Base-by-base conservation (phyloP, 1,140 invertebrate species). In the Macrostomum lignano region DNA sequence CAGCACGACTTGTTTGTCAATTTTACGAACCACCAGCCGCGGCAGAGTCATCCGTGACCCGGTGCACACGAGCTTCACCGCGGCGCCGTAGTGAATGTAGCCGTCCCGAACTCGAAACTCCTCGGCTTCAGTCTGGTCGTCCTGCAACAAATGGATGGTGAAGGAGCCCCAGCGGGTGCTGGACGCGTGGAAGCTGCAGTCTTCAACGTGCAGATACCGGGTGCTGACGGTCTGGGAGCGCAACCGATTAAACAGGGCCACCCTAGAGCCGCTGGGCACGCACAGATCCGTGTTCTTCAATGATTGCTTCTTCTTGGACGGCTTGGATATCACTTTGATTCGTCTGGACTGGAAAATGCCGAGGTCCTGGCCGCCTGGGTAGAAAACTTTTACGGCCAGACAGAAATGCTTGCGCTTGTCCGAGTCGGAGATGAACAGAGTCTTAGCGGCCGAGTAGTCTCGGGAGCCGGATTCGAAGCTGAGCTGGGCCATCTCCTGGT, bases 91-190 rank as follows among this genome's bases (percentile, higher is more conserved):
- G 51, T 96, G 84, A 7, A 98, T 86, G 58, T 93, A 98, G 3
- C 88, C 91, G 60, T 96, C 88, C 34, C 77, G 64, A 10, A 93
- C 82, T 39, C 73, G 71, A 62, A 94, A 94, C 52, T 93, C 82
- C 52, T 94, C 86, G 30, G 78, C 82, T 49, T 94, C 84, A 43
- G 74, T 78, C 55, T 94, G 84, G 55, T 86, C 84, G 47, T 93
- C 86, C 53, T 93, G 84, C 39, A 94, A 49, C 20, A 96, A 58
- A 58, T 98, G 88, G 45, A 98, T 96, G 2, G 84, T 93, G 50
- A 98, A 98, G 1, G 88, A 86, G 33, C 88, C 91, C 91, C 91
- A 98, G 52, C 96, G 86, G 1, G 82, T 91, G 5, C 84, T 93
- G 44, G 79, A 88, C 7, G 91, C 91, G 61, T 96, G 86, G 56